phyloP scores from a whole-genome alignment of 2,888 invertebrate genomes.

The Osmoderma eremita region DNA sequence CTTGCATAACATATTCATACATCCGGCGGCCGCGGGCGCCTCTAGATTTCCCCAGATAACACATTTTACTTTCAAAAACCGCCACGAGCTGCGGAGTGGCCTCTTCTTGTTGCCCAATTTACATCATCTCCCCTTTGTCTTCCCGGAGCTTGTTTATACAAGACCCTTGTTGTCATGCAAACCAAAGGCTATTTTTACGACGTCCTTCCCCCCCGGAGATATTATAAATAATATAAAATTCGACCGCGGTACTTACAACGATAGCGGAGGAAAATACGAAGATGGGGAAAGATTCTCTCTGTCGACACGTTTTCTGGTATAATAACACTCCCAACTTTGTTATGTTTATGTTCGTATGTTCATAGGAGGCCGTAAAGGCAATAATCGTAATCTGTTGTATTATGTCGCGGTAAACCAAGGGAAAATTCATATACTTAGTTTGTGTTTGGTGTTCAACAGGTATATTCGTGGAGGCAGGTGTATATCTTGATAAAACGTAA shows the following conservation, averaged over 20 bases:
- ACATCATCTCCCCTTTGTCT: conserved; percentile 50
- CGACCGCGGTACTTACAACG: conserved; percentile 16
- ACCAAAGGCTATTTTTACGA: conserved; percentile 41
- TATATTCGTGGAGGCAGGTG: neutral
- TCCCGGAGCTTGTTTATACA: conserved; percentile 40
- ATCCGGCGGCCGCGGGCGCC: conserved; percentile 47
- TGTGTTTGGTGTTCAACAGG: conserved; percentile 12
- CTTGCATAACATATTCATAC: conserved; percentile 50
- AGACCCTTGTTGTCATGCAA: conserved; percentile 40
- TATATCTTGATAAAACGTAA: too few relatives aligned
- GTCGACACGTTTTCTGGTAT: conserved; percentile 13
- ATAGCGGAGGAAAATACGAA: conserved; percentile 17
- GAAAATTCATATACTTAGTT: conserved; percentile 20
- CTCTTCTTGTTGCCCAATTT: conserved; percentile 53
- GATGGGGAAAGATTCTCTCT: neutral
- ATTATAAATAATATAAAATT: conserved; percentile 43
- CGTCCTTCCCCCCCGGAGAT: conserved; percentile 28
- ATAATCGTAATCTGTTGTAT: conserved; percentile 17
- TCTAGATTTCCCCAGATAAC: conserved; percentile 57
- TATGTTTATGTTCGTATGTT: conserved; percentile 4
- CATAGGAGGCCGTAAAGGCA: neutral
- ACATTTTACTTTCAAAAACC: conserved; percentile 58
- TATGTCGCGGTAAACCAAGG: neutral
- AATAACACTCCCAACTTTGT: conserved; percentile 14
- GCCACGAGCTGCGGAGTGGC: conserved; percentile 48